These are phyloP conservation scores for Hirtodrosophila cameraria DNA, from an alignment of 2,888 invertebrate genomes.

Conservation along the genomic window DNA sequence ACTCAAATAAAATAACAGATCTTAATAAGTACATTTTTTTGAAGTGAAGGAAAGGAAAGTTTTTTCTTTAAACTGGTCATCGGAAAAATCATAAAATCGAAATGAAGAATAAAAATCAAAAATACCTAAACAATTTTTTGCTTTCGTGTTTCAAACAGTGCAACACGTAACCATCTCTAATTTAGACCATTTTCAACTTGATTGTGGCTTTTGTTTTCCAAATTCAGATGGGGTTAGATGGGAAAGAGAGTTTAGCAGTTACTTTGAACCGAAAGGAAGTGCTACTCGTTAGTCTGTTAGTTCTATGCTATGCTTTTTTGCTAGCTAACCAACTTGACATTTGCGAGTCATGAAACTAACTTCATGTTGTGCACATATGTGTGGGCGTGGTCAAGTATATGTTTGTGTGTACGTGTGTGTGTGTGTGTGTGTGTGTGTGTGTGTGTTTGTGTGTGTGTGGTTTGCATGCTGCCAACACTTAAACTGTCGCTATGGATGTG, in stretches of 20 bases:
- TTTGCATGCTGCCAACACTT: slow-evolving; percentile 71
- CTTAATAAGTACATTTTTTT: no score
- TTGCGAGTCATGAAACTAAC: slow-evolving; percentile 55
- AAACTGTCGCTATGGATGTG: slow-evolving; percentile 56
- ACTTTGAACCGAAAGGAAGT: slow-evolving; percentile 44
- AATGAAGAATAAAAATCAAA: no score
- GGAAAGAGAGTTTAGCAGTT: slow-evolving; percentile 47
- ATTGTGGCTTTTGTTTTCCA: slow-evolving; percentile 63
- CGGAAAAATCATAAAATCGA: no score
- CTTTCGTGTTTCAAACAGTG: no score
- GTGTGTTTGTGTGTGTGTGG: slow-evolving; percentile 28
- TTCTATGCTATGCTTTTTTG: neutral
- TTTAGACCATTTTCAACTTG: slow-evolving; percentile 25
- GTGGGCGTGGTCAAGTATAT: slow-evolving; percentile 23
- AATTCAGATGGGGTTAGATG: neutral
- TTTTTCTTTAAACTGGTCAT: no score
- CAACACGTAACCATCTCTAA: no score
- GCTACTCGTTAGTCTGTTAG: slow-evolving; percentile 41
- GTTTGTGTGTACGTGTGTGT: slow-evolving; percentile 1
- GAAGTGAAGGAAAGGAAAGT: no score
- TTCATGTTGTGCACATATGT: slow-evolving; percentile 33
- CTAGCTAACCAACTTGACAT: slow-evolving; percentile 28
- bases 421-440: slow-evolving; percentile 16
- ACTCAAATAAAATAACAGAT: no score
- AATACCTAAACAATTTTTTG: no score